These are phyloP conservation scores for Bimastos eiseni DNA, from an alignment of 2,888 invertebrate species.

Conservation along the genomic window DNA sequence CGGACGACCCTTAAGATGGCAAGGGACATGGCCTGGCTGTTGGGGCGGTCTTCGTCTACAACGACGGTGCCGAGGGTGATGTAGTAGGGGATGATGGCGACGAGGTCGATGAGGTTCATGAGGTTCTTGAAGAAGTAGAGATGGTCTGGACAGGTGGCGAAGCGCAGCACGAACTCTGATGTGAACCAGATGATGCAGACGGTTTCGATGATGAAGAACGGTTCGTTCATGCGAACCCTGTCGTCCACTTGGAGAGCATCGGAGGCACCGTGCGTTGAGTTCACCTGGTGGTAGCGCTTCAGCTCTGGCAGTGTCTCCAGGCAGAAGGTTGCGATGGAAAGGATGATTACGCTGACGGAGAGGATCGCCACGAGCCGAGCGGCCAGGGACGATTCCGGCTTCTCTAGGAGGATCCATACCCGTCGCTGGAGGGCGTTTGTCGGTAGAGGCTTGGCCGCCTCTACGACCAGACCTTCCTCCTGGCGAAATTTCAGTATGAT, in stretches of 20 bases:
- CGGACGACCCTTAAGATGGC: slow-evolving; percentile 97
- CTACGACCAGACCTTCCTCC: slow-evolving; percentile 72
- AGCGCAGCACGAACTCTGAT: slow-evolving; percentile 90
- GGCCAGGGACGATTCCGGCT: slow-evolving; percentile 98
- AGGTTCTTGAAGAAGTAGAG: slow-evolving; percentile 98
- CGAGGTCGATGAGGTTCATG: slow-evolving; percentile 99
- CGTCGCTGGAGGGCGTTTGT: slow-evolving; percentile 95
- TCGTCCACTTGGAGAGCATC: slow-evolving; percentile 83
- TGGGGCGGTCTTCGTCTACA: slow-evolving; percentile 71
- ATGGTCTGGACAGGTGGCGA: slow-evolving; percentile 97
- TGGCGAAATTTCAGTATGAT: slow-evolving; percentile 70
- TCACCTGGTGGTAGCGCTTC: slow-evolving; percentile 84
- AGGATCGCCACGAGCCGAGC: slow-evolving; percentile 98
- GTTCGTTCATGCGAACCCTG: slow-evolving; percentile 97
- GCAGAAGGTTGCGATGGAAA: slow-evolving; percentile 99
- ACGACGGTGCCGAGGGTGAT: slow-evolving; percentile 97
- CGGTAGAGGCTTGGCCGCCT: slow-evolving; percentile 93
- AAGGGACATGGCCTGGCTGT: slow-evolving; percentile 65
- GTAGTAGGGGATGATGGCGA: slow-evolving; percentile 99
- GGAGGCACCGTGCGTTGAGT: slow-evolving; percentile 49
- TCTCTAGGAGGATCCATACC: slow-evolving; percentile 98
- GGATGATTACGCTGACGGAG: slow-evolving; percentile 95
- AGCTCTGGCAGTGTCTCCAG: slow-evolving; percentile 98
- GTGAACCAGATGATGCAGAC: slow-evolving; percentile 99
- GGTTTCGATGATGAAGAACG: slow-evolving; percentile 99